Evolutionary conservation across 1,140 invertebrate genomes (phyloP).

Genomic region (Brachionus rubens): DNA sequence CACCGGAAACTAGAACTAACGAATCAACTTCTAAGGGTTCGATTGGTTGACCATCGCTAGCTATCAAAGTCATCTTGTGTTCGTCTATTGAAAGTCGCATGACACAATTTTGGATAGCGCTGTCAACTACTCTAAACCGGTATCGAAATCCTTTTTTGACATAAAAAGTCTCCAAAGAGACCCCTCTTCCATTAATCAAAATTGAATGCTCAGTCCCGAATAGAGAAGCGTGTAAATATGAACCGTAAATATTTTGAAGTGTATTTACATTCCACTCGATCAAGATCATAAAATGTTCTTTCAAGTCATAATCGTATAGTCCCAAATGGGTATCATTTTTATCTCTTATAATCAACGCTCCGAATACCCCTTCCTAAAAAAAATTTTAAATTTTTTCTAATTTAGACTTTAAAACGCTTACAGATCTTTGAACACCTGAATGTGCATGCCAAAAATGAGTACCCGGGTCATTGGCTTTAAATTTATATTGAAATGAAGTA

Average conservation of each 20-base stretch:
- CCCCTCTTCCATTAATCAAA: slow-evolving; percentile 54
- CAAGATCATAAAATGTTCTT: slow-evolving; percentile 50
- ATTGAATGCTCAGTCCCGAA: slow-evolving; percentile 51
- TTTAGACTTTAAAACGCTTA: no score
- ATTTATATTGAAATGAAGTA: slow-evolving; percentile 79
- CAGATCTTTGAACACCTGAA: slow-evolving; percentile 52
- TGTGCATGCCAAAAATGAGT: slow-evolving; percentile 55
- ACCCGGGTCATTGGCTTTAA: slow-evolving; percentile 50
- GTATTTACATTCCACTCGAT: slow-evolving; percentile 49
- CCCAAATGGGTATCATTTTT: background rate
- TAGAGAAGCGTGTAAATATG: slow-evolving; percentile 49
- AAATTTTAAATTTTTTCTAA: no score
- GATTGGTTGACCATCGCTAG: slow-evolving; percentile 75
- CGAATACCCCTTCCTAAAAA: slow-evolving; percentile 28
- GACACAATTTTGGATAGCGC: slow-evolving; percentile 51
- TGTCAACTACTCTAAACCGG: slow-evolving; percentile 52
- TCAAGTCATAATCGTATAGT: slow-evolving; percentile 12
- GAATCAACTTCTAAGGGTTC: slow-evolving; percentile 66
- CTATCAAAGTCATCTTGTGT: slow-evolving; percentile 74
- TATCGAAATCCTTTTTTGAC: slow-evolving; percentile 49
- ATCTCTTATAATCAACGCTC: background rate
- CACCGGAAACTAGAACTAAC: slow-evolving; percentile 68
- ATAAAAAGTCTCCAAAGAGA: slow-evolving; percentile 49
- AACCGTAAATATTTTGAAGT: slow-evolving; percentile 33
- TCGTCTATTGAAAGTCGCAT: slow-evolving; percentile 77